phyloP scores from a whole-genome alignment of 2,113 vertebrate species.

The Vicugna pacos region DNA sequence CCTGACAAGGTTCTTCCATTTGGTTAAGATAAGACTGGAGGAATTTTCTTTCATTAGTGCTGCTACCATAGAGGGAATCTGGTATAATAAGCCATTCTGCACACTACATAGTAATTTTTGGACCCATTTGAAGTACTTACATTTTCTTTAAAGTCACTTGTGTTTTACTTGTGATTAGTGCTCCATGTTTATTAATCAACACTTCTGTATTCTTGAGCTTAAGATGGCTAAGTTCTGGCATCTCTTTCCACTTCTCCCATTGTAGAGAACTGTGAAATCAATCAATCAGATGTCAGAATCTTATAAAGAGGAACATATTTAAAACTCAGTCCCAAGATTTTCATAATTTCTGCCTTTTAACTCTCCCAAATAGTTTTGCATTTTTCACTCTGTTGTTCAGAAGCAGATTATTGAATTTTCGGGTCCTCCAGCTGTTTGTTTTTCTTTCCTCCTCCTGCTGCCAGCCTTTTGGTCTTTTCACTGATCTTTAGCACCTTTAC shows the following conservation, averaged over 20 bases:
- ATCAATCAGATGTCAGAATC: not conserved
- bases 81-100: not conserved
- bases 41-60: not conserved
- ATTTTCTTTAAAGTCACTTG: not conserved
- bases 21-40: not conserved
- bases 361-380: not conserved
- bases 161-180: conserved; percentile 35
- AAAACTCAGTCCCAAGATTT: not conserved
- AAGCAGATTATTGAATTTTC: not conserved
- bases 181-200: not conserved
- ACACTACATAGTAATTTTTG: not conserved
- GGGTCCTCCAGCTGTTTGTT: not conserved
- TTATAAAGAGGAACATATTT: not conserved
- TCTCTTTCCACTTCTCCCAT: not conserved
- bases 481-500: conserved; percentile 9
- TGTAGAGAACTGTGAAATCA: conserved; percentile 16
- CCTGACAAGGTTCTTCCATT: not conserved
- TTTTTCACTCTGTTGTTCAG: not conserved
- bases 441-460: not conserved
- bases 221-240: not conserved
- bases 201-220: not conserved
- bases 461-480: conserved; percentile 51
- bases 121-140: not conserved
- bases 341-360: not conserved
- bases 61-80: not conserved